phyloP scores from a whole-genome alignment of 2,888 invertebrate genomes.

The Brachyopa scutellaris region DNA sequence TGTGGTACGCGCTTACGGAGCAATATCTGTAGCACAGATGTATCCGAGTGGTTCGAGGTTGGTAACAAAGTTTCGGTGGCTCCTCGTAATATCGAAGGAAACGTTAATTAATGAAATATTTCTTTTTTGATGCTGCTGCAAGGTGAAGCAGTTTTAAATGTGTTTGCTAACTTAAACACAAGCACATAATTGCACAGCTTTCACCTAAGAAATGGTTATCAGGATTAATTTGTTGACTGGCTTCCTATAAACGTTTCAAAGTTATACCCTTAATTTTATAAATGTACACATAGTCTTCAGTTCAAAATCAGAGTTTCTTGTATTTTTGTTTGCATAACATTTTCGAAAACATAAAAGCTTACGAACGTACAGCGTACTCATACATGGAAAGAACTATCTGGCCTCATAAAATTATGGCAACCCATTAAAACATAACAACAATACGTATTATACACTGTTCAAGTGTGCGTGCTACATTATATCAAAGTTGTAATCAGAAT shows the following conservation, averaged over 20 bases:
- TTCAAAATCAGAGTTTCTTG: not conserved
- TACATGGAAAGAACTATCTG: slow-evolving; percentile 5
- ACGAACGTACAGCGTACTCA: not conserved
- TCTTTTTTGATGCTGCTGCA: slow-evolving; percentile 23
- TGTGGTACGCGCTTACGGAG: not conserved
- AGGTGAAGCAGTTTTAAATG: slow-evolving; percentile 29
- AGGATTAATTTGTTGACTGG: slow-evolving; percentile 10
- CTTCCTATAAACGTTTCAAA: not conserved
- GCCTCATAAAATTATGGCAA: slow-evolving; percentile 25
- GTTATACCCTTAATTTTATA: not conserved
- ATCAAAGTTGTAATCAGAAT: slow-evolving; percentile 58
- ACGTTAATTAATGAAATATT: slow-evolving; percentile 43
- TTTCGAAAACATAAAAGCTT: not conserved
- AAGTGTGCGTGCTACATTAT: slow-evolving; percentile 41
- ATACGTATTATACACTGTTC: not conserved
- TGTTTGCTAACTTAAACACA: slow-evolving; percentile 20
- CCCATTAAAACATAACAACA: slow-evolving; percentile 26
- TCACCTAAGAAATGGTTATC: not conserved
- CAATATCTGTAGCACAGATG: not conserved
- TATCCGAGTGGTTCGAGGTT: not conserved
- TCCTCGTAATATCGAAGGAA: not conserved
- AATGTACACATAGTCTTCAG: too few species aligned
- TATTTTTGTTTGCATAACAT: slow-evolving; percentile 1
- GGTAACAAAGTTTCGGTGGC: slow-evolving; percentile 7
- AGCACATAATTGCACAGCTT: slow-evolving; percentile 13